Evolutionary conservation across 2,113 vertebrate genomes (phyloP).

Genomic region (Toxostoma redivivum): DNA sequence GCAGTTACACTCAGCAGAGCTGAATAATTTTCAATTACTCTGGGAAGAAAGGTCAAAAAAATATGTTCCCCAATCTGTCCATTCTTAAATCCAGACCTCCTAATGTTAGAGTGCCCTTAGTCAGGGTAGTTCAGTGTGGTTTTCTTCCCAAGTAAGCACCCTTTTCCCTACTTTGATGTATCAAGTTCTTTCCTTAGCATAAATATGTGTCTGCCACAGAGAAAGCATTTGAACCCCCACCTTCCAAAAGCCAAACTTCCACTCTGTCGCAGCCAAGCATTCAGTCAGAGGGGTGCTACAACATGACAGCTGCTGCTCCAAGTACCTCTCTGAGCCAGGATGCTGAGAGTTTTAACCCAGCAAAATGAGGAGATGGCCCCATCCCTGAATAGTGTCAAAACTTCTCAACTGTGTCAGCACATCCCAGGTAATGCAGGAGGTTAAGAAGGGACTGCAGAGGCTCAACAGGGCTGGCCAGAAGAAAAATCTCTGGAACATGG

Average conservation of each 20-base stretch:
- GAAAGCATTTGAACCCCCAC: background rate
- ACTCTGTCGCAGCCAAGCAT: background rate
- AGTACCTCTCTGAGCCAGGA: background rate
- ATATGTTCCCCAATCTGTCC: background rate
- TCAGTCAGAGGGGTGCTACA: background rate
- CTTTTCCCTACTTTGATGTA: background rate
- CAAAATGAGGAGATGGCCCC: conserved; percentile 2
- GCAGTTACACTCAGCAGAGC: conserved; percentile 36
- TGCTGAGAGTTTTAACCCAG: conserved; percentile 39
- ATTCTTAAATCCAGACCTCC: background rate
- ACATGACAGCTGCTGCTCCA: background rate
- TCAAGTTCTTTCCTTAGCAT: background rate
- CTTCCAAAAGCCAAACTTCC: background rate
- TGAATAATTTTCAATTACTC: conserved; percentile 64
- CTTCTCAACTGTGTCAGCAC: conserved; percentile 32
- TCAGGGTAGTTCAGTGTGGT: background rate
- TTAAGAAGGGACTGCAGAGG: background rate
- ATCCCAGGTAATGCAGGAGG: background rate
- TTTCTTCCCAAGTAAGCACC: background rate
- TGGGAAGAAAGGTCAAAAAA: conserved; percentile 43
- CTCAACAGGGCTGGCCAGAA: conserved; percentile 22
- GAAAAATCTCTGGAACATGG: background rate
- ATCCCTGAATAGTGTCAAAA: conserved; percentile 12
- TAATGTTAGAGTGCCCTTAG: background rate
- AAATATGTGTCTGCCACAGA: background rate